Evolutionary conservation across 2,797 vertebrate species (phyloP), one percentile per base, ranked within the genome.

Genomic region (Mormyrops boulengeri): DNA sequence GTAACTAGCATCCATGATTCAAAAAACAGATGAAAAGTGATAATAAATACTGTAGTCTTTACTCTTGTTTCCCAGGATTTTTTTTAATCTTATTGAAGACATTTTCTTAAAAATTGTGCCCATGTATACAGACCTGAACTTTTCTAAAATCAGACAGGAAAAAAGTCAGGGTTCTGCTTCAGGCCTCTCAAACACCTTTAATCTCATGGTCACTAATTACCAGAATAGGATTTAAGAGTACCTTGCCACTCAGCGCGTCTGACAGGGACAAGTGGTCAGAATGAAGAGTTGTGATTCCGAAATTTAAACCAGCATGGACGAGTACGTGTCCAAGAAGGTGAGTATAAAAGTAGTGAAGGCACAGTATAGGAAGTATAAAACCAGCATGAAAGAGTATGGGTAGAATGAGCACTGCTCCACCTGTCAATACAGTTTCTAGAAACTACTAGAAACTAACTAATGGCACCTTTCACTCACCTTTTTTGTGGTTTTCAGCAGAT

Each of bases 401-500:
- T 85, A 26, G 47, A 50, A 22, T 47, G 41, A 47, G n/a, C 19
- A 85, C 47, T 47, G 19, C n/a, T 47, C 49, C 50, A 12, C 80
- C 41, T 85, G 44, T 41, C 17, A 85, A 12, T 85, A 26, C 80
- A 85, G 47, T 26, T 85, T 50, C 17, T 6, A 82, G 34, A 19
- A n/a, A n/a, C n/a, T n/a, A n/a, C n/a, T n/a, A n/a, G n/a, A n/a
- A n/a, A n/a, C n/a, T n/a, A n/a, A n/a, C n/a, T 12, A 80, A 4
- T 44, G 41, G n/a, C n/a, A 22, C 47, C 41, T 22, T 7, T 85
- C 55, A 91, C 94, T 97, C 95, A 99, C 99, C 98, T 98, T 99
- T 99, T 94, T 99, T 99, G 91, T 97, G 96, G 93, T 98, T 99
- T 95, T 99, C 99, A 93, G 97, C 95, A 92, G 97, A 95, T 92